Conservation (phyloP, 2,113 vertebrate genomes). For the Apodemus sylvaticus region DNA sequence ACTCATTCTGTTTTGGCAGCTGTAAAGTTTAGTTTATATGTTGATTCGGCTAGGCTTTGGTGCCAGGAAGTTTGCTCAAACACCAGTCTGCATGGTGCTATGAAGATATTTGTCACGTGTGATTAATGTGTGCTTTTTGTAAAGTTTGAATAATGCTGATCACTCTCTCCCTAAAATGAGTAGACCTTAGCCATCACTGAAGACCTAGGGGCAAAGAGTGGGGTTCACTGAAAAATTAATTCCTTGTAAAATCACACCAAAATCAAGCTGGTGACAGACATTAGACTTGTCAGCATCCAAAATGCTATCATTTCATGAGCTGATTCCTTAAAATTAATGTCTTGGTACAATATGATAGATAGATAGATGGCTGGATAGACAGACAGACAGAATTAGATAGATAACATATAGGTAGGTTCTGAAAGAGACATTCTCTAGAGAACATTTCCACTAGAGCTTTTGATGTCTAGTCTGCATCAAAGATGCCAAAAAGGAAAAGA, state of each 20-base stretch:
- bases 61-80: neutral
- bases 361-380: neutral
- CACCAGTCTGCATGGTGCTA: neutral
- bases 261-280: neutral
- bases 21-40: neutral
- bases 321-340: neutral
- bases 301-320: neutral
- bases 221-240: neutral
- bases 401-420: neutral
- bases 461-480: neutral
- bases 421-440: neutral
- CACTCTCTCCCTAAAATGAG: neutral
- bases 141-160: neutral
- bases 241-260: neutral
- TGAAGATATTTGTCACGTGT: neutral
- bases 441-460: neutral
- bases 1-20: neutral
- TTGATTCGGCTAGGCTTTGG: neutral
- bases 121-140: neutral
- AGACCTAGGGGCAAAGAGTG: neutral
- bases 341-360: neutral
- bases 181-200: neutral
- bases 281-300: neutral
- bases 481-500: neutral
- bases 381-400: neutral